Conservation (phyloP, 2,113 vertebrate genomes). For the Barbus barbus region DNA sequence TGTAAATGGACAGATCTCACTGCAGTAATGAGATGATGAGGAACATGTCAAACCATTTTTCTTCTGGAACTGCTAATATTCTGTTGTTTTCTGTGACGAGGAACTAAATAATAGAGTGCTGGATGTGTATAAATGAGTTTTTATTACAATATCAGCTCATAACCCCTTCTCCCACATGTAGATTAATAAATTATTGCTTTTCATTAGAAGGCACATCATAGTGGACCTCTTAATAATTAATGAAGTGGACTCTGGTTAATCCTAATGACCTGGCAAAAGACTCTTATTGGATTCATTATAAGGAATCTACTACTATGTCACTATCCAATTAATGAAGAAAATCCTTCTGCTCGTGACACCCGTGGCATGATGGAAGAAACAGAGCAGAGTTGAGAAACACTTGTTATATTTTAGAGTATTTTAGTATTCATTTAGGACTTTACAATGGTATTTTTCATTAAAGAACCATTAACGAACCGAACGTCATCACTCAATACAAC, state of each 20-base stretch:
- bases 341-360: no score
- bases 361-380: background rate
- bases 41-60: no score
- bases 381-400: background rate
- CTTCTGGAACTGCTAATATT: background rate
- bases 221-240: background rate
- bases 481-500: no score
- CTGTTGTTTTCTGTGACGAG: background rate
- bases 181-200: conserved; percentile 5
- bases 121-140: background rate
- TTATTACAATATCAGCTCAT: background rate
- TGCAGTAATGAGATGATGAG: background rate
- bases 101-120: background rate
- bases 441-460: background rate
- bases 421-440: background rate
- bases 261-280: conserved; percentile 1
- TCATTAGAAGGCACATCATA: background rate
- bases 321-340: background rate
- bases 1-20: background rate
- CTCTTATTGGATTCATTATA: conserved; percentile 5
- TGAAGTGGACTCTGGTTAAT: conserved; percentile 14
- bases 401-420: background rate
- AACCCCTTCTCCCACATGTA: background rate
- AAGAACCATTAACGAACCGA: no score
- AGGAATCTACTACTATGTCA: background rate